Evolutionary conservation across 2,888 invertebrate species (phyloP), one percentile per base, ranked within the genome.

Genomic region (Pterostichus madidus): DNA sequence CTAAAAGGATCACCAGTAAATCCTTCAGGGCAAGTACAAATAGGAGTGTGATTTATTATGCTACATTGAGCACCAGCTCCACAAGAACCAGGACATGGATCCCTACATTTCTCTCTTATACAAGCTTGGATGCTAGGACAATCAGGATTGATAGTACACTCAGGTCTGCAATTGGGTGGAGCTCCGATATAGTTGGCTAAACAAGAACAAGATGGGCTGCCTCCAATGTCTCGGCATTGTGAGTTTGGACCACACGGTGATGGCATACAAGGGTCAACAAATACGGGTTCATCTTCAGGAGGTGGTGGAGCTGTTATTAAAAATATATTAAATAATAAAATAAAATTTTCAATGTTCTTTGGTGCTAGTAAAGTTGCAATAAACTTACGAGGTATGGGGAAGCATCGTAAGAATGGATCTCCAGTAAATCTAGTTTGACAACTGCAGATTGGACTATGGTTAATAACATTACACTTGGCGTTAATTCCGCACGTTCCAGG

Each of bases 241-340:
- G 92, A 91, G 84, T 92, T 92, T 5, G 91, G 85, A 6, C 96
- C 96, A 88, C 96, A 96, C 0, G 96, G 96, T 56, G 95, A 94
- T 35, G 95, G 96, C 79, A 93, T 87, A 87, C 96, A 96, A 68
- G 95, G 95, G 89, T 95, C 93, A 68, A 91, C 91, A 71, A 89
- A 89, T 85, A 89, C 90, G 73, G 90, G 89, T 85, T 88, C 85
- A 56, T 89, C 88, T 53, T 87, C 86, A 32, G 87, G 87, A 83
- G 89, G 88, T 91, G 44, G 24, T 87, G 87, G 78, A 86, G 84
- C 24, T 86, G 84, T 35, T 7, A 32, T 84, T 80, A 71, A 76
- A 61, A 76, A 82, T 49, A 79, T 3, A 59, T 24, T 59, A 24
- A n/a, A n/a, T n/a, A n/a, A n/a, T 31, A 59, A 56, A 11, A 68